These are phyloP conservation scores for Ips nitidus DNA, from an alignment of 1,140 invertebrate genomes.

Conservation along the genomic window DNA sequence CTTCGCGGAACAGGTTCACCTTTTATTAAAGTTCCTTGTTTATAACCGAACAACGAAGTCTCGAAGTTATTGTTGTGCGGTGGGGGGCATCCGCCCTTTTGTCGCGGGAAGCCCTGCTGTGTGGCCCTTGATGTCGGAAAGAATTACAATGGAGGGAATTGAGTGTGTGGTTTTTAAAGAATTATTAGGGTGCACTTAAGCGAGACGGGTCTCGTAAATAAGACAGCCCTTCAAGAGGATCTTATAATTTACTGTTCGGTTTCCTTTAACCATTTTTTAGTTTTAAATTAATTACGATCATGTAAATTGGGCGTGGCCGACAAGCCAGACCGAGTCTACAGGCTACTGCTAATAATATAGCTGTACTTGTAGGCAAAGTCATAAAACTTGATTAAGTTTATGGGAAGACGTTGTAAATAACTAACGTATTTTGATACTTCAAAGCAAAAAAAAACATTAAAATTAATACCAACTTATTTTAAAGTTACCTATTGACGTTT, in stretches of 20 bases:
- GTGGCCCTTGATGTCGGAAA: constrained; percentile 17
- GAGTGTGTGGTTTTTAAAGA: constrained; percentile 24
- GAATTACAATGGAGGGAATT: constrained; percentile 15
- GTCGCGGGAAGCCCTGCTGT: constrained; percentile 10
- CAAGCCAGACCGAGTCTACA: no score
- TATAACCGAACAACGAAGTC: constrained; percentile 13
- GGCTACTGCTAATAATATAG: no score
- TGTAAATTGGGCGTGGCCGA: no score
- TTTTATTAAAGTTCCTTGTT: background rate
- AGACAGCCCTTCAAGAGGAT: constrained; percentile 13
- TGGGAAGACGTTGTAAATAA: background rate
- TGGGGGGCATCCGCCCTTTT: constrained; percentile 23
- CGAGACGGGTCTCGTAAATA: constrained; percentile 21
- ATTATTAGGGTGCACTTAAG: constrained; percentile 21
- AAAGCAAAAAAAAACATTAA: background rate
- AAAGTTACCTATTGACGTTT: background rate
- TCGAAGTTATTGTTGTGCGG: constrained; percentile 14
- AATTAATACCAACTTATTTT: constrained; percentile 1
- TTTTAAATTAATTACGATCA: no score
- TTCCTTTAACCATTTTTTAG: background rate
- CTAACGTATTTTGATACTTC: background rate
- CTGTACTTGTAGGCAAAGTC: background rate
- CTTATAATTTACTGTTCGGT: constrained; percentile 2
- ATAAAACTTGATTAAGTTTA: background rate
- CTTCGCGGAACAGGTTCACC: constrained; percentile 2